These are phyloP conservation scores for Porites cylindrica DNA, from an alignment of 92 coral and sea anemone species.

Conservation along the genomic window DNA sequence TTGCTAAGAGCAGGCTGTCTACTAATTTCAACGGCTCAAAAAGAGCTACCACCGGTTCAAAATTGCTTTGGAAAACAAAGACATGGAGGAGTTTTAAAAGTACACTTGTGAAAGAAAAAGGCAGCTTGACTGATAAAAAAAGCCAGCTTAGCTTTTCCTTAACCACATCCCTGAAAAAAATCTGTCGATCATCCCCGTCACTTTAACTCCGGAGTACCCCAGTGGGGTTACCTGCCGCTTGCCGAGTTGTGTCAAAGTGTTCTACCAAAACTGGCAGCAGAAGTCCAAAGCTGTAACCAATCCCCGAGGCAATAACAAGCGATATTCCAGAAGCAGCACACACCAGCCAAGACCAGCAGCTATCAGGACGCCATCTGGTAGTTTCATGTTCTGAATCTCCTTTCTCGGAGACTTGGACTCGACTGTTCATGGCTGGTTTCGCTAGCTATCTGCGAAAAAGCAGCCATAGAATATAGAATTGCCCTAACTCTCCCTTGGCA, in stretches of 20 bases:
- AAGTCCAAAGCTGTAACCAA: slow-evolving; percentile 24
- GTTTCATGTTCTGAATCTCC: neutral
- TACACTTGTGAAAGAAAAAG: too few relatives aligned
- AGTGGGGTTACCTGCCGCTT: slow-evolving; percentile 8
- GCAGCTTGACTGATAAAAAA: too few relatives aligned
- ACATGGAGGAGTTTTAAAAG: too few relatives aligned
- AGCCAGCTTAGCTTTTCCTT: too few relatives aligned
- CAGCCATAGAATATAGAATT: neutral
- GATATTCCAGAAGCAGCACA: slow-evolving; percentile 24
- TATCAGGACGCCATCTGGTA: slow-evolving; percentile 26
- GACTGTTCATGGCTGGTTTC: neutral
- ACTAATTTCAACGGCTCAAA: too few relatives aligned
- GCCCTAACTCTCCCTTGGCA: neutral
- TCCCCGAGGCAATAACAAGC: slow-evolving; percentile 11
- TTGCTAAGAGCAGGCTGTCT: too few relatives aligned
- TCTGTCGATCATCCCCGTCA: too few relatives aligned
- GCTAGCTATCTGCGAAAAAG: neutral
- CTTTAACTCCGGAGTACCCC: neutral
- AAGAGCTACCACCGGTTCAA: too few relatives aligned
- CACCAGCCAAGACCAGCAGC: slow-evolving; percentile 45
- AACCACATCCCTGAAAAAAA: too few relatives aligned
- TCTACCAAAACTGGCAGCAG: slow-evolving; percentile 34
- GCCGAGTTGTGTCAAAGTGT: slow-evolving; percentile 17
- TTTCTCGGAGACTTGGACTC: neutral
- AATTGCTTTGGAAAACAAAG: too few relatives aligned